Conservation (phyloP, 2,888 invertebrate genomes). For the Mylabris sibirica region DNA sequence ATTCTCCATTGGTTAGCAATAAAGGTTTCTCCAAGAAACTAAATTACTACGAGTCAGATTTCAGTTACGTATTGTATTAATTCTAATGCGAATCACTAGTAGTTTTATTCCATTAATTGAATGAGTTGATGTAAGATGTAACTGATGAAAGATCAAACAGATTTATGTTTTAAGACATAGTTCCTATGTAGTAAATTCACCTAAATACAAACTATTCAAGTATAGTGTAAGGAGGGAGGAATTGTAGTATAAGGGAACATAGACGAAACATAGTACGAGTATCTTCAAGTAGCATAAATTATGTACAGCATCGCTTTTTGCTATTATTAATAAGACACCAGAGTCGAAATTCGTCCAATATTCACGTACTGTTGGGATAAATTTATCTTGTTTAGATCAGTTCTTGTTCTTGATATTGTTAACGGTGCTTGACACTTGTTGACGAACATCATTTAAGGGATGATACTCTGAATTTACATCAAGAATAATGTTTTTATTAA, state of each 20-base stretch:
- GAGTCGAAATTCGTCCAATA: slow-evolving; percentile 8
- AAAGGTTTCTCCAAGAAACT: slow-evolving; percentile 21
- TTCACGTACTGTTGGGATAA: background rate
- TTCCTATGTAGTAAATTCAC: slow-evolving; percentile 11
- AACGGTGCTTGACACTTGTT: slow-evolving; percentile 8
- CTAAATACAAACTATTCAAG: slow-evolving; percentile 7
- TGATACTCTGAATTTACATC: background rate
- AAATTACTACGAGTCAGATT: slow-evolving; percentile 22
- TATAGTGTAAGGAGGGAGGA: slow-evolving; percentile 9
- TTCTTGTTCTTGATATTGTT: background rate
- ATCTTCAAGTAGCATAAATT: slow-evolving; percentile 28
- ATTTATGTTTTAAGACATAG: background rate
- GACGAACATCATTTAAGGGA: background rate
- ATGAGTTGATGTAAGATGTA: slow-evolving; percentile 15
- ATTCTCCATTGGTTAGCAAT: slow-evolving; percentile 18
- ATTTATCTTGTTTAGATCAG: background rate
- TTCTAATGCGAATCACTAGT: slow-evolving; percentile 13
- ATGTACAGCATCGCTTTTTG: slow-evolving; percentile 25
- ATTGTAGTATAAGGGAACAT: slow-evolving; percentile 4
- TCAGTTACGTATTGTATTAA: slow-evolving; percentile 21
- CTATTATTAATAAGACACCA: slow-evolving; percentile 20
- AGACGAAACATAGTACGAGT: slow-evolving; percentile 21
- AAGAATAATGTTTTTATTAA: background rate
- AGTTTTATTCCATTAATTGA: slow-evolving; percentile 17
- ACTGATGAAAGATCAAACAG: slow-evolving; percentile 14